phyloP scores from a whole-genome alignment of 2,113 vertebrate genomes.

The Fregata magnificens region DNA sequence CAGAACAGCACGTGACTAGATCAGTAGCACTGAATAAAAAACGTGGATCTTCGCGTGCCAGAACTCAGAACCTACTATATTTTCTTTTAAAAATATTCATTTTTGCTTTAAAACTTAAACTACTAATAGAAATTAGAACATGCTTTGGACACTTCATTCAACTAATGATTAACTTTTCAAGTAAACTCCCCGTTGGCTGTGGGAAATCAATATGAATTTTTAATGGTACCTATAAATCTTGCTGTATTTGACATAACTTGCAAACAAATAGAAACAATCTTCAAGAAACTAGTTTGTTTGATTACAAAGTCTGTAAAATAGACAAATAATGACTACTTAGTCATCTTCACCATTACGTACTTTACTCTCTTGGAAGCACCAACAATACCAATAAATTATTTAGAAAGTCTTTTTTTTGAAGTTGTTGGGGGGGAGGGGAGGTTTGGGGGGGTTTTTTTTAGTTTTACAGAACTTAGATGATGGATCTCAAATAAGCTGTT shows the following conservation, averaged over 20 bases:
- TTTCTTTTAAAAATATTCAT: neutral
- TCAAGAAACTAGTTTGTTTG: neutral
- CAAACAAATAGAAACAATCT: neutral
- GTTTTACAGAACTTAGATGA: neutral
- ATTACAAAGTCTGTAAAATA: neutral
- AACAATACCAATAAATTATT: neutral
- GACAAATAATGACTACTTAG: neutral
- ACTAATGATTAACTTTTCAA: neutral
- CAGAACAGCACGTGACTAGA: fast-evolving
- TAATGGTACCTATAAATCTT: constrained; percentile 4
- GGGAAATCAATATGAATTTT: constrained; percentile 13
- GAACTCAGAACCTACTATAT: neutral
- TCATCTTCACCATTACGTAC: neutral
- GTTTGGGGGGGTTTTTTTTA: too few relatives aligned
- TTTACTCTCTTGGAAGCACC: neutral
- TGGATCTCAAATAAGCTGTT: neutral
- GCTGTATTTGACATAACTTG: neutral
- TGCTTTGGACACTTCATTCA: neutral
- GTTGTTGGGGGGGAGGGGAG: too few relatives aligned
- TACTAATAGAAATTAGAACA: neutral
- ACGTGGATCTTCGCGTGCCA: fast-evolving
- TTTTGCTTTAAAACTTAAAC: neutral
- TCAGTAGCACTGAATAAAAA: neutral
- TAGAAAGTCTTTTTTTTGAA: neutral
- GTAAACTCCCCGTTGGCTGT: neutral